Conservation (phyloP, 2,113 vertebrate genomes). For the Pachypanchax playfairii region DNA sequence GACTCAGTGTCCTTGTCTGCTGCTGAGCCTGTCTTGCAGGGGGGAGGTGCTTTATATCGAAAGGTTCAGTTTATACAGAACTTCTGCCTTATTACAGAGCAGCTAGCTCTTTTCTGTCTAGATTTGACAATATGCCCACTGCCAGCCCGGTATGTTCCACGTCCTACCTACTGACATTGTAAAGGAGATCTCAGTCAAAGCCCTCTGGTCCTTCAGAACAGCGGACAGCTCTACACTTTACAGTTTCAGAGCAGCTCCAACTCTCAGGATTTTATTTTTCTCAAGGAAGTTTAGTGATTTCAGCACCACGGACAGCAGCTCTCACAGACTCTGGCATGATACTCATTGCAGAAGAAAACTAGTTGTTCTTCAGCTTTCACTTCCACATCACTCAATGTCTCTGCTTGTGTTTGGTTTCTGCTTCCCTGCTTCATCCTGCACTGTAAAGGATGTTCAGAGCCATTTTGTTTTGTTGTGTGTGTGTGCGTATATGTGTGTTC, state of each 20-base stretch:
- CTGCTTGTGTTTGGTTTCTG: conserved; percentile 15
- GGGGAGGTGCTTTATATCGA: conserved; percentile 24
- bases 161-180: conserved; percentile 20
- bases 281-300: conserved; percentile 39
- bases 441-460: conserved; percentile 35
- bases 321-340: conserved; percentile 28
- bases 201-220: conserved; percentile 37
- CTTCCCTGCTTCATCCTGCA: conserved; percentile 23
- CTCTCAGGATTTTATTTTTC: conserved; percentile 23
- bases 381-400: conserved; percentile 44
- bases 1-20: conserved; percentile 53
- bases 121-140: conserved; percentile 34
- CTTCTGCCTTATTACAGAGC: conserved; percentile 22
- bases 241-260: conserved; percentile 26
- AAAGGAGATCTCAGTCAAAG: conserved; percentile 27
- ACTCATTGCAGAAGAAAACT: conserved; percentile 31
- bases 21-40: conserved; percentile 38
- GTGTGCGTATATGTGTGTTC: conserved; percentile 18
- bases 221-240: conserved; percentile 45
- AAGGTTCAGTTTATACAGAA: conserved; percentile 40
- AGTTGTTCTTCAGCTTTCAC: conserved; percentile 52
- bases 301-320: conserved; percentile 70
- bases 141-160: conserved; percentile 17
- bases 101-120: conserved; percentile 22
- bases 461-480: conserved; percentile 58